These are phyloP conservation scores for Lucifuga dentata DNA, from an alignment of 2,113 vertebrate genomes.

Conservation along the genomic window DNA sequence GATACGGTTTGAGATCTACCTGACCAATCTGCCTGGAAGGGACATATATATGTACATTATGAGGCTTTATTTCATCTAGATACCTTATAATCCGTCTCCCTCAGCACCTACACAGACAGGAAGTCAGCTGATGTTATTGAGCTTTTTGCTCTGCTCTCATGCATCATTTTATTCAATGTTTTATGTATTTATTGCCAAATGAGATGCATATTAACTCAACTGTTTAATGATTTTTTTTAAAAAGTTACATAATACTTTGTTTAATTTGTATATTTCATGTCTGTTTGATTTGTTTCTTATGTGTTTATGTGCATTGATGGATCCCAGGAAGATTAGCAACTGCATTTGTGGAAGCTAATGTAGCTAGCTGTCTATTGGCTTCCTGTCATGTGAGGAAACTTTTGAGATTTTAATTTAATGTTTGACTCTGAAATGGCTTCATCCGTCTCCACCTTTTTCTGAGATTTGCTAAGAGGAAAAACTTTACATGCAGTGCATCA, in stretches of 20 bases:
- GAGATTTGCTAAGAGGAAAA: conserved; percentile 34
- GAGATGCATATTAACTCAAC: too few species aligned
- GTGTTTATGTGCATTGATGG: too few species aligned
- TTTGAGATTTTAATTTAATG: conserved; percentile 9
- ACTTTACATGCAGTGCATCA: conserved; percentile 65
- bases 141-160: too few species aligned
- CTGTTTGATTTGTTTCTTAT: too few species aligned
- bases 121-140: too few species aligned
- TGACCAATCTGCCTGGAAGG: conserved; percentile 43
- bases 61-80: conserved; percentile 15
- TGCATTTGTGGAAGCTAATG: too few species aligned
- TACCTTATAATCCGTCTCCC: conserved; percentile 16
- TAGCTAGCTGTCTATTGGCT: conserved; percentile 6
- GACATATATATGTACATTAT: conserved; percentile 39
- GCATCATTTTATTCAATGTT: too few species aligned
- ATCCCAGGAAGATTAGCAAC: too few species aligned
- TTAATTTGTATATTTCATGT: too few species aligned
- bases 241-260: too few species aligned
- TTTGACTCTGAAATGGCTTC: conserved; percentile 30
- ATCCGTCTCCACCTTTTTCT: conserved; percentile 16
- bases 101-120: conserved; percentile 22
- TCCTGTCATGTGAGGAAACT: conserved; percentile 7
- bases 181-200: too few species aligned
- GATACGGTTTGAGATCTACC: conserved; percentile 32
- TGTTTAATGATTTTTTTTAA: too few species aligned